phyloP scores from a whole-genome alignment of 2,113 vertebrate genomes.

The Phoenicopterus ruber region DNA sequence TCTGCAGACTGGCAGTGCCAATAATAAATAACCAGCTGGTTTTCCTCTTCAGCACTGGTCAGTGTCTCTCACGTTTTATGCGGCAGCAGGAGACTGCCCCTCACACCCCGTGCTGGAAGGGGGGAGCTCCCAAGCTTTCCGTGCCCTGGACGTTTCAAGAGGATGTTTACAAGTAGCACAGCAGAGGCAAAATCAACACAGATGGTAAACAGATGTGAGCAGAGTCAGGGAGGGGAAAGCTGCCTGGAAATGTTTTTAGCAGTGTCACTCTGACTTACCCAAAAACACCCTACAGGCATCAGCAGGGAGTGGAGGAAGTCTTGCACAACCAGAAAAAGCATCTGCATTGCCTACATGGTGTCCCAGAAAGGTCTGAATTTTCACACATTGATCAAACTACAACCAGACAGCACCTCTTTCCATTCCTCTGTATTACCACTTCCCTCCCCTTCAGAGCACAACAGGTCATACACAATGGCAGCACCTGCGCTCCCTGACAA shows the following conservation, averaged over 20 bases:
- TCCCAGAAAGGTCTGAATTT: neutral
- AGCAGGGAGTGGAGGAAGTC: neutral
- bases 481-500: fast-evolving
- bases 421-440: neutral
- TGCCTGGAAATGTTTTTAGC: neutral
- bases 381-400: neutral
- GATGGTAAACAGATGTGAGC: conserved; percentile 2
- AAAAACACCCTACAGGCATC: neutral
- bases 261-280: neutral
- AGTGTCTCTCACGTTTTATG: neutral
- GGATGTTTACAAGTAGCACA: neutral
- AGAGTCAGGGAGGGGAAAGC: neutral
- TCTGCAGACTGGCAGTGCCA: fast-evolving
- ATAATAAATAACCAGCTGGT: neutral
- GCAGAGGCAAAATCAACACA: conserved; percentile 9
- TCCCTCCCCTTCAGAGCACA: neutral
- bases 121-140: neutral
- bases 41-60: neutral
- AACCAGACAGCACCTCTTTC: neutral
- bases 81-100: neutral
- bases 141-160: neutral
- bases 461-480: neutral
- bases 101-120: neutral
- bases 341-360: neutral
- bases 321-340: neutral